These are phyloP conservation scores for Achroia grisella DNA, from an alignment of 1,140 invertebrate genomes.

Conservation along the genomic window DNA sequence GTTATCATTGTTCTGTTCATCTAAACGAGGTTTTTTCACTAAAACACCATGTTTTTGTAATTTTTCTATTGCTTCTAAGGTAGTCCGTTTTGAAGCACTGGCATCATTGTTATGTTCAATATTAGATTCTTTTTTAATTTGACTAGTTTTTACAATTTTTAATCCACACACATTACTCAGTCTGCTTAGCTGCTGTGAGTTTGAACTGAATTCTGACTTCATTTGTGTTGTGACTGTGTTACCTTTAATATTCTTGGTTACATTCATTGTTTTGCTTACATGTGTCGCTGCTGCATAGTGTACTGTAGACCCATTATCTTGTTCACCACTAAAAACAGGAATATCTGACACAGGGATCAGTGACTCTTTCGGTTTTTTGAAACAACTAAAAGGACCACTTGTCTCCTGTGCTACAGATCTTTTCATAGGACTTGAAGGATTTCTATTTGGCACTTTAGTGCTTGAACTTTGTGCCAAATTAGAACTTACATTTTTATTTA, in stretches of 20 bases:
- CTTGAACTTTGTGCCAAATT: constrained; percentile 19
- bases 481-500: constrained; percentile 23
- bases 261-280: constrained; percentile 34
- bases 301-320: constrained; percentile 16
- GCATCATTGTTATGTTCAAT: constrained; percentile 39
- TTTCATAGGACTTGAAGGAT: constrained; percentile 20
- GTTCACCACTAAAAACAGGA: constrained; percentile 9
- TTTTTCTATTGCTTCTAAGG: constrained; percentile 54
- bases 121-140: constrained; percentile 33
- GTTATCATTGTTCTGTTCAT: constrained; percentile 24
- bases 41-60: constrained; percentile 58
- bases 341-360: constrained; percentile 25
- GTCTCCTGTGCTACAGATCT: constrained; percentile 28
- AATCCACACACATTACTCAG: constrained; percentile 40
- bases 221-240: constrained; percentile 40
- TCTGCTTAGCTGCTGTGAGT: constrained; percentile 40
- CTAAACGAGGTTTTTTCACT: constrained; percentile 53
- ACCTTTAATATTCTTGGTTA: constrained; percentile 40
- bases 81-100: constrained; percentile 31
- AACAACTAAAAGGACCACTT: constrained; percentile 43
- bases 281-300: constrained; percentile 34
- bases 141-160: constrained; percentile 47
- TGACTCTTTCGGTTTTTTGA: constrained; percentile 59
- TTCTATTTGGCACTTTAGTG: constrained; percentile 26
- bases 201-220: constrained; percentile 35